Evolutionary conservation across 2,113 vertebrate genomes (phyloP), one percentile per base, ranked within the genome.

Genomic region (Taurulus bubalis): DNA sequence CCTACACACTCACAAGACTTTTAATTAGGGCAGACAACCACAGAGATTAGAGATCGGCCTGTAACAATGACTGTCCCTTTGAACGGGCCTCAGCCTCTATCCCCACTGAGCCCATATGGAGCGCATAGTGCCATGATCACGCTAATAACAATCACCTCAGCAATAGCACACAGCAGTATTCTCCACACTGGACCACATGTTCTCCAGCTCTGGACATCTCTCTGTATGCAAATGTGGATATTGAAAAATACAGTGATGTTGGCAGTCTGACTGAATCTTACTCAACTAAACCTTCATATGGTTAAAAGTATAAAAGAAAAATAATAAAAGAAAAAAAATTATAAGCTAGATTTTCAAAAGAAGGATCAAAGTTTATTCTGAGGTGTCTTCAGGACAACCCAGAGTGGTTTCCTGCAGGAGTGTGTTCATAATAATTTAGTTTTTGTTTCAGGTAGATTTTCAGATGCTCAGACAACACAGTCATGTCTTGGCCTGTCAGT

Each of bases 21-120:
- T 99, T 97, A 98, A 99, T 98, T 97, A 98, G 97, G 96, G 94
- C 95, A 95, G 96, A 97, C 97, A 98, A 97, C 96, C 97, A 98
- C 96, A 97, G 96, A 97, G 97, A 97, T 95, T 95, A 95, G 96
- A 97, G 98, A 98, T 96, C 96, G 95, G 96, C 94, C 95, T 95
- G 95, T 93, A 96, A 99, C 97, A 99, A 98, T 97, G 97, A 97
- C 96, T 93, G 96, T 96, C 96, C 95, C 97, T 97, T 97, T 98
- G 95, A 98, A 96, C 95, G 94, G 94, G 95, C 95, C 95, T 95
- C 95, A 95, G 95, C 95, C 94, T 93, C 95, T 90, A 86, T 92
- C 87, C 83, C 87, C 88, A 89, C 89, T 85, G 92, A 86, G 92
- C 84, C 91, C 92, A 91, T 90, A 94, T 92, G 92, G 92, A 91